Evolutionary conservation across 2,113 vertebrate species (phyloP), one percentile per base, ranked within the genome.

Genomic region (Nestor notabilis): DNA sequence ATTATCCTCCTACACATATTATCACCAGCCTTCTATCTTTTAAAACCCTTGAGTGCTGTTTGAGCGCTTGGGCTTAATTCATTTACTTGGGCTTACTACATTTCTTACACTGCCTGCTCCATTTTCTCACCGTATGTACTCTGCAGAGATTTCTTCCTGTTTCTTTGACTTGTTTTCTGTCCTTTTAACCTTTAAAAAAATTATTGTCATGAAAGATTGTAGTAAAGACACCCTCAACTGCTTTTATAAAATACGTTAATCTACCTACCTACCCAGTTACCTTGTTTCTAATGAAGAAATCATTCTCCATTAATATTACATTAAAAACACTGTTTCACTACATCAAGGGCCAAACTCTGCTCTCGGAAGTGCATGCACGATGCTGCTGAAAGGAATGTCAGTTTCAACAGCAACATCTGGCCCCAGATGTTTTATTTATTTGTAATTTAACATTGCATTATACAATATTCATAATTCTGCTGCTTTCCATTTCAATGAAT

Each of bases 381-480:
- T 0, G 0, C 17, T 90, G 53, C 79, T 89, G 89, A 95, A 96
- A 95, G 63, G 71, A 96, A 91, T 37, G 25, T 71, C 23, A 87
- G 46, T 43, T 95, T 80, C 69, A 81, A 89, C n/a, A 61, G 76
- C 76, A 97, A 97, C 96, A 97, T 95, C 96, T 97, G 97, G 89
- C 41, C 74, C 92, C 96, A 97, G 94, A 96, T 97, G 87, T 95
- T 97, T 95, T 95, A 95, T 97, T 96, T 95, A 92, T 95, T 91
- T 84, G 89, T 61, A 87, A 91, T 94, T 96, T 94, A 95, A 95
- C 77, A 46, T 92, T 18, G 35, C 56, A 72, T 84, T 94, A 93
- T 95, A 93, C 94, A 97, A 96, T 97, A 96, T 96, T 97, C 96
- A 97, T 93, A 90, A 95, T 94, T 96, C 92, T 94, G 65, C 95